phyloP scores from a whole-genome alignment of 2,113 vertebrate genomes.

The Chaetura pelagica region DNA sequence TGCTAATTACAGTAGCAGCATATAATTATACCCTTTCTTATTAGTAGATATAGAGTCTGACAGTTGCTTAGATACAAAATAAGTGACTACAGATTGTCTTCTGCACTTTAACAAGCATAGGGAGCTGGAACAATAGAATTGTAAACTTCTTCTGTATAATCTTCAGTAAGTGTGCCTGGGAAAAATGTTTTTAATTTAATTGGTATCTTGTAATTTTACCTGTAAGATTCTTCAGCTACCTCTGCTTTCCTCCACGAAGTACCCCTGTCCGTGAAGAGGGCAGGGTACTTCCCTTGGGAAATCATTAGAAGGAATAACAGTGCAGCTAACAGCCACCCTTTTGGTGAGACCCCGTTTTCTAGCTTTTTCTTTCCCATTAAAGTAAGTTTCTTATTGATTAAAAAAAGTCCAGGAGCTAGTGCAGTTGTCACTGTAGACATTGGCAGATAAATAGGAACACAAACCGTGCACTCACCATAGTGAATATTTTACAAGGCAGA shows the following conservation, averaged over 20 bases:
- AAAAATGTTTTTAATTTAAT: slow-evolving; percentile 49
- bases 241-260: background rate
- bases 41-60: slow-evolving; percentile 80
- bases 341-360: background rate
- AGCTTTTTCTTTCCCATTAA: background rate
- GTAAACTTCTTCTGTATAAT: slow-evolving; percentile 58
- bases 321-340: background rate
- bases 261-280: background rate
- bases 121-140: slow-evolving; percentile 69
- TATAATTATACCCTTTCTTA: slow-evolving; percentile 85
- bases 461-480: background rate
- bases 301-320: background rate
- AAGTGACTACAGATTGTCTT: slow-evolving; percentile 79
- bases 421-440: background rate
- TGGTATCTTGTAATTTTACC: slow-evolving; percentile 38
- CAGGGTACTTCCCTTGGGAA: background rate
- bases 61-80: slow-evolving; percentile 87
- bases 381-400: background rate
- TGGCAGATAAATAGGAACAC: background rate
- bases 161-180: slow-evolving; percentile 33
- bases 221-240: background rate
- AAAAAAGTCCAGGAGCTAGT: background rate
- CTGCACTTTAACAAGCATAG: slow-evolving; percentile 67
- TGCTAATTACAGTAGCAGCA: slow-evolving; percentile 83
- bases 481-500: background rate